Percentiles rank a stretch among this genome's conserved stretches.
These are phyloP conservation scores for Tenthredo notha DNA, from an alignment of 2,888 invertebrate genomes.

Conservation along the genomic window DNA sequence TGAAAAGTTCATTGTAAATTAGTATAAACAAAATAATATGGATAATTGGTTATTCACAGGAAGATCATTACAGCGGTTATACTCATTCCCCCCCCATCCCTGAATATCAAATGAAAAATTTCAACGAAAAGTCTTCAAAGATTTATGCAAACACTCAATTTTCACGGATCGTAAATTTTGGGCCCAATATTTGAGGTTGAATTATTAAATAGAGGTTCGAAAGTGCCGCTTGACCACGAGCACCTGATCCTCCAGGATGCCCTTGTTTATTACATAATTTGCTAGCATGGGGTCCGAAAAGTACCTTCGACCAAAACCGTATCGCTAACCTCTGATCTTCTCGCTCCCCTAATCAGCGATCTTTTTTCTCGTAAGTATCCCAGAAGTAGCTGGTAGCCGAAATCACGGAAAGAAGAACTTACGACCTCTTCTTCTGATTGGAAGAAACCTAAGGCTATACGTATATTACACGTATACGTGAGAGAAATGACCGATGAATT, in stretches of 20 bases:
- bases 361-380: slow-evolving; percentile 26
- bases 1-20: background rate
- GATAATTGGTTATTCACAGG: background rate
- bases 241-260: slow-evolving; percentile 21
- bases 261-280: slow-evolving; percentile 45
- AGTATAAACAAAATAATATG: background rate
- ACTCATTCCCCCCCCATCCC: too few relatives aligned
- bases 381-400: background rate
- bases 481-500: background rate
- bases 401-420: slow-evolving; percentile 2
- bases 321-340: slow-evolving; percentile 34
- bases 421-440: background rate
- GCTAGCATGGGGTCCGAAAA: slow-evolving; percentile 25
- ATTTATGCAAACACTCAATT: slow-evolving; percentile 11
- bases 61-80: background rate
- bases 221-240: slow-evolving; percentile 12
- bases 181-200: slow-evolving; percentile 7
- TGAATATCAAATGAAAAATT: background rate
- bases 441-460: background rate
- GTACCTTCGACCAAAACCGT: background rate
- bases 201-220: slow-evolving; percentile 27
- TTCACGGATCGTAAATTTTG: slow-evolving; percentile 21
- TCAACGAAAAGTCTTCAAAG: background rate
- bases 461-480: background rate
- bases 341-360: background rate